A percentile compares a stretch with the other conserved stretches of the same genome.
Evolutionary conservation across 2,113 vertebrate species (phyloP).

Genomic region (Mionectes macconnelli): DNA sequence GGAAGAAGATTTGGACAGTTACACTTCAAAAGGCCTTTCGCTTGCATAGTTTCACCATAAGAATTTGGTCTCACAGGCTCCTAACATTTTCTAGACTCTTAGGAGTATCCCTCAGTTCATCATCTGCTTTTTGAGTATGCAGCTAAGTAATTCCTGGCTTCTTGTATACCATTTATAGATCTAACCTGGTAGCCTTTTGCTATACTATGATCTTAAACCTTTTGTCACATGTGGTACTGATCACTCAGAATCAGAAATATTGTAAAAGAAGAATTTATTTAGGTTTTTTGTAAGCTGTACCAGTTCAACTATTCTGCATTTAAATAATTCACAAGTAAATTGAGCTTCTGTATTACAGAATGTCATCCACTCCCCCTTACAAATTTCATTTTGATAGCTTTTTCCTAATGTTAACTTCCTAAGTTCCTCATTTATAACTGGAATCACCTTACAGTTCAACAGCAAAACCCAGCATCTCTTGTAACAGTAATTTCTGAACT

Average conservation of each 20-base stretch:
- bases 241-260: not conserved
- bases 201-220: not conserved
- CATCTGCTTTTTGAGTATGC: rapidly evolving
- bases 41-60: not conserved
- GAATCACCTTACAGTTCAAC: not conserved
- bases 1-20: not conserved
- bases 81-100: not conserved
- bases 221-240: not conserved
- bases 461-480: not conserved
- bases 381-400: not conserved
- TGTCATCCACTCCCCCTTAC: not conserved
- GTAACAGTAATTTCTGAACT: not conserved
- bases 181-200: not conserved
- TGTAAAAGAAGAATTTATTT: not conserved
- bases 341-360: not conserved
- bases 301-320: not conserved
- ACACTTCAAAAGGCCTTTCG: not conserved
- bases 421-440: not conserved
- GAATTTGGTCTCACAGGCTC: not conserved
- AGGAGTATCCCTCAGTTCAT: not conserved
- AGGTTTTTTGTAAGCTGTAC: not conserved
- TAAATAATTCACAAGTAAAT: constrained; percentile 2
- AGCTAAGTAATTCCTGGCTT: not conserved
- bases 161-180: not conserved
- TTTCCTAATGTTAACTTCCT: not conserved